These are phyloP conservation scores for Trachymyrmex septentrionalis DNA, from an alignment of 1,140 invertebrate genomes.

Conservation along the genomic window DNA sequence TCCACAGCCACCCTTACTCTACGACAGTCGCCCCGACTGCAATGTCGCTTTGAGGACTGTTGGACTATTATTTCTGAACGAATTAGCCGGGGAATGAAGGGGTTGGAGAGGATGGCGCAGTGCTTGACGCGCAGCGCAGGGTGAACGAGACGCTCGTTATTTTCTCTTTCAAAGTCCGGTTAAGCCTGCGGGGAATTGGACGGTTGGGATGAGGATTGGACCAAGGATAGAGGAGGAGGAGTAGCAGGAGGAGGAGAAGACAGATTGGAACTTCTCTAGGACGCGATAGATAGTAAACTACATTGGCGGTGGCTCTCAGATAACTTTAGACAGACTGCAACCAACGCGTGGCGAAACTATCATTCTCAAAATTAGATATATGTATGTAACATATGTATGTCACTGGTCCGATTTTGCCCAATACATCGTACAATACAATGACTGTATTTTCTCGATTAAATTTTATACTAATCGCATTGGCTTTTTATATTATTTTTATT, in stretches of 20 bases:
- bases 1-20: constrained; percentile 4
- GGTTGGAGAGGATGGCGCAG: neutral
- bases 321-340: constrained; percentile 35
- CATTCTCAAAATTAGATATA: constrained; percentile 30
- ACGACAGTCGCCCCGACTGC: neutral
- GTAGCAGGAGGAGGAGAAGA: constrained; percentile 3
- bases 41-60: constrained; percentile 59
- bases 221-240: neutral
- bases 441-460: neutral
- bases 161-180: constrained; percentile 49
- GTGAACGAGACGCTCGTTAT: constrained; percentile 59
- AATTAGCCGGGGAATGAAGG: constrained; percentile 43
- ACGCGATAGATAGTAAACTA: constrained; percentile 41
- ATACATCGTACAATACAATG: no score
- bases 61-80: constrained; percentile 61
- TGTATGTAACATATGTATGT: neutral
- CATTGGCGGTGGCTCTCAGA: constrained; percentile 18
- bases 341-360: constrained; percentile 29
- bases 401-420: neutral
- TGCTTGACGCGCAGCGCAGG: constrained; percentile 25
- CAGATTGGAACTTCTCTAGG: constrained; percentile 62
- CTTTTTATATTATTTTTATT: neutral
- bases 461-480: neutral
- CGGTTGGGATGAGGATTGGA: constrained; percentile 16
- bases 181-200: constrained; percentile 62